Conservation (phyloP, 2,113 vertebrate genomes). For the Noturus placidus region DNA sequence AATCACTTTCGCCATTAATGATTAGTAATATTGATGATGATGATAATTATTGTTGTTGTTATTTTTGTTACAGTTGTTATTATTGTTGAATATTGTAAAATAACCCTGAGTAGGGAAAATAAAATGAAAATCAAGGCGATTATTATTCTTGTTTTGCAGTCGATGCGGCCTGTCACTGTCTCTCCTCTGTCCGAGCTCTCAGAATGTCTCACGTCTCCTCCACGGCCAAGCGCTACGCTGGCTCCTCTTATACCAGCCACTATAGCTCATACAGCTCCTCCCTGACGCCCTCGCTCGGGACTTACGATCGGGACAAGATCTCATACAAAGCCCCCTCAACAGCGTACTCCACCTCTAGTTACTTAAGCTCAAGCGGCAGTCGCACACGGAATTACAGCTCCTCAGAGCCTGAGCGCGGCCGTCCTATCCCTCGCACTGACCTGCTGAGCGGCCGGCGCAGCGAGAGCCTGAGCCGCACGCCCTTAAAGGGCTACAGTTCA, state of each 20-base stretch:
- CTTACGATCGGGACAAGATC: conserved; percentile 82
- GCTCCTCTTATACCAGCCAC: conserved; percentile 77
- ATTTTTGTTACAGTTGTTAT: not conserved
- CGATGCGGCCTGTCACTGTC: conserved; percentile 79
- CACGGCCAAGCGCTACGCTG: conserved; percentile 85
- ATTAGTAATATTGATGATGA: not conserved
- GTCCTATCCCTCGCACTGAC: conserved; percentile 77
- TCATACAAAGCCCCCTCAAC: conserved; percentile 71
- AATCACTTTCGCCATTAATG: not conserved
- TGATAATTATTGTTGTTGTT: not conserved
- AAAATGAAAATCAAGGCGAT: not conserved
- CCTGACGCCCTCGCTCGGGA: conserved; percentile 75
- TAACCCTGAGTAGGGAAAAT: not conserved
- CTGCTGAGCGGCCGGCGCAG: conserved; percentile 74
- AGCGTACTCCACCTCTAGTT: conserved; percentile 74
- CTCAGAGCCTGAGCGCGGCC: conserved; percentile 74
- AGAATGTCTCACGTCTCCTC: conserved; percentile 94
- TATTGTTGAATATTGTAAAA: not conserved
- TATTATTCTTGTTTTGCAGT: conserved; percentile 69
- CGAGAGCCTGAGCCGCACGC: conserved; percentile 79
- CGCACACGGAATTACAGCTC: conserved; percentile 75
- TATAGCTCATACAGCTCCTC: conserved; percentile 85
- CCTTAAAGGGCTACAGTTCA: conserved; percentile 65
- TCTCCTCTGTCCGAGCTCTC: conserved; percentile 72
- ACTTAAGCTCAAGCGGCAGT: conserved; percentile 71